Conservation (phyloP, 2,797 vertebrate genomes). For the Bradypodion ventrale region DNA sequence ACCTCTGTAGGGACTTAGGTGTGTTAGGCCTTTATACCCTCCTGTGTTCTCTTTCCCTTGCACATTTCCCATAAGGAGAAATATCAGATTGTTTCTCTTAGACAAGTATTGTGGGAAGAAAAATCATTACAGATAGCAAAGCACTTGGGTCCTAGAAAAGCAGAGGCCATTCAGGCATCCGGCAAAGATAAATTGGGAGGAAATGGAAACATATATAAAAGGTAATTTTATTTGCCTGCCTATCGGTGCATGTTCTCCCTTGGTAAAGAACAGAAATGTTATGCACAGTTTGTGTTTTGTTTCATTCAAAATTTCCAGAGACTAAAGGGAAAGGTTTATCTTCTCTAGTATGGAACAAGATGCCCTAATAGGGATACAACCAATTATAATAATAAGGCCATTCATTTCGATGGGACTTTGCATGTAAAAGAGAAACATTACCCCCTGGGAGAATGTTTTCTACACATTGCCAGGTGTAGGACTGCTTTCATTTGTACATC, state of each 20-base stretch:
- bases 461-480: conserved; percentile 66
- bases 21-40: neutral
- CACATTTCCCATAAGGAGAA: conserved; percentile 1
- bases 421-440: conserved; percentile 61
- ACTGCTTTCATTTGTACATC: conserved; percentile 67
- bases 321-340: conserved; percentile 55
- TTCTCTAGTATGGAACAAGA: conserved; percentile 59
- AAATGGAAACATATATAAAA: conserved; percentile 40
- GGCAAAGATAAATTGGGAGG: conserved; percentile 35
- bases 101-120: neutral
- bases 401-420: conserved; percentile 70
- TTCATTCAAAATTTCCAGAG: conserved; percentile 61
- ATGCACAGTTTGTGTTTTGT: conserved; percentile 34
- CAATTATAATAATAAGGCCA: conserved; percentile 73
- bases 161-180: neutral
- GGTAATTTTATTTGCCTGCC: conserved; percentile 47
- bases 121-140: neutral
- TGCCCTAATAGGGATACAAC: conserved; percentile 69
- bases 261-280: conserved; percentile 52
- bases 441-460: conserved; percentile 69
- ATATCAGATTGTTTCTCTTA: conserved; percentile 1
- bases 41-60: neutral
- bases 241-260: conserved; percentile 30
- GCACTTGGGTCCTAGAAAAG: conserved; percentile 3
- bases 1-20: neutral